Percentiles rank a stretch among this genome's conserved stretches.
Evolutionary conservation across 2,888 invertebrate species (phyloP).

Genomic region (Xanthorhoe designata): DNA sequence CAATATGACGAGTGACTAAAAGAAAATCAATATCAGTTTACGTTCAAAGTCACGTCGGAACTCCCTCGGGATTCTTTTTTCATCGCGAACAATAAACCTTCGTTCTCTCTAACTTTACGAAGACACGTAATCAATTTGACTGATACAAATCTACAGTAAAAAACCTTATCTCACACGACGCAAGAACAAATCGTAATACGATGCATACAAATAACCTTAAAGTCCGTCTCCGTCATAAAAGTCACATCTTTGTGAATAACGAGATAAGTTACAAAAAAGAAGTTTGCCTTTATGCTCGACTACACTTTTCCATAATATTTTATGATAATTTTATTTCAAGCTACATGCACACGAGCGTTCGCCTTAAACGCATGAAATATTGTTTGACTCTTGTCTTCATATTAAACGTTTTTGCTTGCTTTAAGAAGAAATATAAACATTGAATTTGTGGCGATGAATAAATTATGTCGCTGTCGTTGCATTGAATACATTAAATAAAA

Average conservation of each 20-base stretch:
- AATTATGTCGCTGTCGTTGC: constrained; percentile 5
- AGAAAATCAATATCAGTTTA: constrained; percentile 45
- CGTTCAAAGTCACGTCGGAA: constrained; percentile 15
- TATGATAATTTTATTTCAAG: constrained; percentile 75
- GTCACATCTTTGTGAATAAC: constrained; percentile 79
- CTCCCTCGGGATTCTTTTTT: constrained; percentile 22
- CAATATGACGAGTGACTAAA: neutral
- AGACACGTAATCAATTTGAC: constrained; percentile 51
- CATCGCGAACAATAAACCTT: constrained; percentile 30
- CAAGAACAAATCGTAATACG: constrained; percentile 66
- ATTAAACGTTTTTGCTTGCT: constrained; percentile 31
- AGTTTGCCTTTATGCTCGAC: constrained; percentile 69
- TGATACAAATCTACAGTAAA: constrained; percentile 55
- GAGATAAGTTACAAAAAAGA: constrained; percentile 77
- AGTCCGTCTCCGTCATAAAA: constrained; percentile 76
- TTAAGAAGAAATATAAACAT: constrained; percentile 38
- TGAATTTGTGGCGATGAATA: constrained; percentile 25
- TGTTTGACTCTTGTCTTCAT: constrained; percentile 46
- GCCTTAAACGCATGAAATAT: constrained; percentile 48
- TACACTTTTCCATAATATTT: constrained; percentile 72
- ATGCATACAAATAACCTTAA: constrained; percentile 73
- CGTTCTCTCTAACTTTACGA: constrained; percentile 22
- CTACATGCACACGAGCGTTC: constrained; percentile 58
- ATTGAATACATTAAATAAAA: too few relatives aligned
- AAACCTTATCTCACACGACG: constrained; percentile 53